Base-by-base conservation (phyloP, 2,797 vertebrate species). In the Chromis chromis region DNA sequence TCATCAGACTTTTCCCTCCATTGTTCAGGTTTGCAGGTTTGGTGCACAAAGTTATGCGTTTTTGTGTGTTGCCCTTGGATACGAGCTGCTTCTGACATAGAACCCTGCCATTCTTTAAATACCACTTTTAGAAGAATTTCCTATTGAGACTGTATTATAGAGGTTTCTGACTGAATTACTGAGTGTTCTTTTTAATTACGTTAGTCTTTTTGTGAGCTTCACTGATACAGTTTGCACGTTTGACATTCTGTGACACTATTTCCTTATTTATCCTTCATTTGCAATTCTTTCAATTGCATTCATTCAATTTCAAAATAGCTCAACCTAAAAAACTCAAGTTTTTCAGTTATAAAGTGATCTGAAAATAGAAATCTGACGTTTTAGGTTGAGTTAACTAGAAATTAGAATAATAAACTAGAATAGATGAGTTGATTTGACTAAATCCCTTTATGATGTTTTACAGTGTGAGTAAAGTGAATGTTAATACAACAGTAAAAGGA, bases 1-100 rank as follows among this genome's bases (percentile, higher is more conserved):
- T 86, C 81, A 74, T 39, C 54, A 60, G 27, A 52, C 59, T 52
- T 57, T 28, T 44, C 39, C 12, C 58, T 28, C 60, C 50, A n/a
- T 65, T 31, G 57, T 65, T 80, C 65, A 69, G 74, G 65, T 70
- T 74, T 75, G 77, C 70, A 86, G 74, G 68, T 78, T 77, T 68
- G 58, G 61, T 63, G 71, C 14, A 70, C 65, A 46, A 58, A 74
- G 55, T 71, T 71, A 17, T 28, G 64, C 53, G 62, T 72, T 49
- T 40, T 19, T 33, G 53, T 69, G 58, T 44, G 78, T 83, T 85
- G 61, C 70, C 64, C 44, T 71, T 62, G 76, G 78, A 77, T 84
- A 85, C 81, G 21, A 70, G 66, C 66, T 25, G 52, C 48, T 76
- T 73, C 44, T 63, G 56, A 65, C 58, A 70, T 25, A 71, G 46